These are phyloP conservation scores for Heliocidaris erythrogramma DNA, from an alignment of 35 echinoderm and acorn worm genomes.

Conservation along the genomic window DNA sequence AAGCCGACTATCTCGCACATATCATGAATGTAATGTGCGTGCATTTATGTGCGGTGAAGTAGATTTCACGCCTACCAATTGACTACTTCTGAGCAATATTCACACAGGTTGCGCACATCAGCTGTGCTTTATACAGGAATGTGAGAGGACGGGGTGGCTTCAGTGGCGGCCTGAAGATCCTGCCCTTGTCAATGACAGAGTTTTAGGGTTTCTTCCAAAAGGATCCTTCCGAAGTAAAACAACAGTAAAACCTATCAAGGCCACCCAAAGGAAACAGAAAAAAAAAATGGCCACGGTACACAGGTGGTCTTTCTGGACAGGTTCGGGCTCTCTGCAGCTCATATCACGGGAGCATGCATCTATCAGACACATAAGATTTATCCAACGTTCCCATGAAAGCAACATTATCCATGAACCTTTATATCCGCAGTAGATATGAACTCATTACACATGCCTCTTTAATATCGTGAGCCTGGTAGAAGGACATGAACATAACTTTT, in stretches of 20 bases:
- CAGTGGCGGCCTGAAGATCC: not conserved
- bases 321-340: too few species aligned
- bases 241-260: too few species aligned
- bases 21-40: not conserved
- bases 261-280: too few species aligned
- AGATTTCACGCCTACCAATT: not conserved
- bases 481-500: too few species aligned
- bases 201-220: too few species aligned
- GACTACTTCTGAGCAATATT: not conserved
- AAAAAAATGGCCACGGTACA: too few species aligned
- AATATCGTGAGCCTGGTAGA: too few species aligned
- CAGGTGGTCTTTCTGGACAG: too few species aligned
- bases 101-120: not conserved
- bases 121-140: not conserved
- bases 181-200: not conserved
- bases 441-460: not conserved
- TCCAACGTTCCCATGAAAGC: not conserved
- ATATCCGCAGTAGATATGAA: not conserved
- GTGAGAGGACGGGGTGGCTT: not conserved
- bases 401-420: not conserved
- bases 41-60: slow-evolving; percentile 9
- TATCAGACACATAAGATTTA: too few species aligned
- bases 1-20: not conserved
- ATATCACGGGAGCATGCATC: too few species aligned
- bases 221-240: too few species aligned